phyloP scores from a whole-genome alignment of 2,888 invertebrate genomes.

The Erynnis tages region DNA sequence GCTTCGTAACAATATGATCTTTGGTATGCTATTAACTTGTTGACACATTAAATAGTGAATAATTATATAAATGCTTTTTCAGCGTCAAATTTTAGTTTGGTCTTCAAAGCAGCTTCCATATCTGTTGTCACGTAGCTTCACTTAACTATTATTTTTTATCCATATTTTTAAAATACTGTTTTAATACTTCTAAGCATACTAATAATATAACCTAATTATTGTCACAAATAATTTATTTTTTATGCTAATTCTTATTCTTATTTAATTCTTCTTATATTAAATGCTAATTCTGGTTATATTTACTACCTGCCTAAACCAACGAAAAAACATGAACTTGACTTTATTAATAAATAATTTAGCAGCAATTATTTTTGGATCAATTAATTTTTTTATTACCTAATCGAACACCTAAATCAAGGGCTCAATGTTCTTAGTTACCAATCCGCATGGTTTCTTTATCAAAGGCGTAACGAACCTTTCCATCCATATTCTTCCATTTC shows the following conservation, averaged over 20 bases:
- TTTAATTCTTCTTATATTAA: no score
- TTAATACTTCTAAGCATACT: no score
- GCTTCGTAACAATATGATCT: slow-evolving; percentile 69
- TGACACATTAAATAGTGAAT: slow-evolving; percentile 73
- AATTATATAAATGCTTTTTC: slow-evolving; percentile 59
- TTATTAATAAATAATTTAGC: background rate
- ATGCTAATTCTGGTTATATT: no score
- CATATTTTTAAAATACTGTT: no score
- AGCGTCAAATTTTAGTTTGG: slow-evolving; percentile 47
- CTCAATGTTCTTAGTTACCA: background rate
- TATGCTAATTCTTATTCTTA: no score
- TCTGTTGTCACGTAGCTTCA: background rate
- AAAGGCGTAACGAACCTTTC: background rate
- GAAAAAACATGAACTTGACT: no score
- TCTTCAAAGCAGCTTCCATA: slow-evolving; percentile 42
- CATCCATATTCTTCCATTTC: slow-evolving; percentile 30
- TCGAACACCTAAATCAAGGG: background rate
- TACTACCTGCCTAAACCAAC: no score
- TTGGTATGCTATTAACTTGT: slow-evolving; percentile 72
- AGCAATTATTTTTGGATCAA: no score
- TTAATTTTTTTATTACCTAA: background rate
- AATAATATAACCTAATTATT: no score
- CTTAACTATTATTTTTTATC: no score
- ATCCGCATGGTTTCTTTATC: no score
- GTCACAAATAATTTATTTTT: no score